These are phyloP conservation scores for Nycticorax nycticorax DNA, from an alignment of 2,113 vertebrate genomes.

Conservation along the genomic window DNA sequence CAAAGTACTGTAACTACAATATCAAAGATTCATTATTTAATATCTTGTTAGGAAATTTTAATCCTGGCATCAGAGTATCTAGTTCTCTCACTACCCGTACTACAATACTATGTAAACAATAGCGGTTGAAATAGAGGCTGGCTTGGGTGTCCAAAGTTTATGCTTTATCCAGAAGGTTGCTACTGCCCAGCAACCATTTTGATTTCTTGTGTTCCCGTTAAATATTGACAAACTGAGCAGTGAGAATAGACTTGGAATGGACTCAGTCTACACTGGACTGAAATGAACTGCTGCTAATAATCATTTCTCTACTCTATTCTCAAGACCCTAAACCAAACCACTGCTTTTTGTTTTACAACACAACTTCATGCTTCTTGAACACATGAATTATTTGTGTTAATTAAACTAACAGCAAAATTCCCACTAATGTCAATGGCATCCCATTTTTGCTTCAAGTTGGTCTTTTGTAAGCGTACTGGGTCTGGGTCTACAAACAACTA, in stretches of 20 bases:
- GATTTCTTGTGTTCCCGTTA: background rate
- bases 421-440: background rate
- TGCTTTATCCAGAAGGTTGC: background rate
- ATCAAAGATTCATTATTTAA: background rate
- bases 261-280: background rate
- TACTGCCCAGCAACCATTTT: background rate
- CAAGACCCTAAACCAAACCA: background rate
- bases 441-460: background rate
- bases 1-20: background rate
- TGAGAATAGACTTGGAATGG: background rate
- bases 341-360: background rate
- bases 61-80: background rate
- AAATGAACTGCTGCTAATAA: background rate
- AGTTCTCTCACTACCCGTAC: background rate
- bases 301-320: fast-evolving
- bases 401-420: background rate
- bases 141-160: background rate
- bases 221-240: background rate
- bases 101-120: background rate
- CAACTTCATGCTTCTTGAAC: background rate
- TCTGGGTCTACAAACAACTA: background rate
- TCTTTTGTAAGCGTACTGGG: background rate
- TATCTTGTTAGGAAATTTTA: background rate
- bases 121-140: background rate
- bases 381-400: background rate